Evolutionary conservation across 1,140 invertebrate genomes (phyloP), one percentile per base, ranked within the genome.

Genomic region (Eupeodes corollae): DNA sequence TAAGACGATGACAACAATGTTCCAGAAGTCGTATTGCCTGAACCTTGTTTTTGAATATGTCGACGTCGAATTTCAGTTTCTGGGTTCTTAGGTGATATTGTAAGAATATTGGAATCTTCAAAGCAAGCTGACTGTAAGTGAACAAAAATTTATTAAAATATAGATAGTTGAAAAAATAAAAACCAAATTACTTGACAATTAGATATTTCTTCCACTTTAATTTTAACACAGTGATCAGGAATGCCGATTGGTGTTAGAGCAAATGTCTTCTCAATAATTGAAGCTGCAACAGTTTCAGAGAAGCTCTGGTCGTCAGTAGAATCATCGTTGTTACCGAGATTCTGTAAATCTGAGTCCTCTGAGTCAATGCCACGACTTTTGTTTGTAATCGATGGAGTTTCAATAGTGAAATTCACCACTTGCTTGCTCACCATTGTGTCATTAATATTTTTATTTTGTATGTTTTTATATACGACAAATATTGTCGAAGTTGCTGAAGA

Each of bases 251-350:
- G 61, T 1, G 60, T 46, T n/a, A 60, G 49, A 14, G 60, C 63
- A 35, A 66, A 33, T 15, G 52, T 53, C 3, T 60, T 61, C 13
- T 66, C 63, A 1, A 56, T 50, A 21, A 30, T 15, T 11, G 31
- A 15, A n/a, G 35, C 46, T 14, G 57, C n/a, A 2, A 52, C 53
- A 42, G 52, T 47, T 21, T 56, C 65, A 50, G 61, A 57, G 6
- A 61, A 64, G 2, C 59, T 59, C 1, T 62, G 63, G 52, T 65
- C 65, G 38, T 65, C 60, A 11, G 52, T 60, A 1, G 62, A 55
- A 33, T 52, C 51, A 19, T 46, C 47, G 14, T 65, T 63, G 38
- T 65, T 63, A 32, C 59, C 59, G 30, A 61, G 42, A 37, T 61
- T 61, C 47, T 65, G 63, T 39, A 65, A 44, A 14, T 65, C 63